Conservation (phyloP, 2,113 vertebrate species). For the Chroicocephalus ridibundus region DNA sequence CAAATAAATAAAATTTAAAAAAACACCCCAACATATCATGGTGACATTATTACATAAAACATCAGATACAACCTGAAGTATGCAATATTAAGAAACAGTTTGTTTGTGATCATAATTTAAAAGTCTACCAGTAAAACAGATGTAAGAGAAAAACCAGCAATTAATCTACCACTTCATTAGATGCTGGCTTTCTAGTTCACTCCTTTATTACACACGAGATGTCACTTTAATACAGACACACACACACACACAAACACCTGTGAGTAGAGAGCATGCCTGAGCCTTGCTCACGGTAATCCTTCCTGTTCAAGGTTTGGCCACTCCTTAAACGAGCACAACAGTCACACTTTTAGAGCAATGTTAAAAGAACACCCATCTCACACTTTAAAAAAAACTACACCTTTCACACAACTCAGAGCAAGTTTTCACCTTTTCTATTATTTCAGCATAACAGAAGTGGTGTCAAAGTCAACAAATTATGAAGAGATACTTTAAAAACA, state of each 20-base stretch:
- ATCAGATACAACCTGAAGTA: not conserved
- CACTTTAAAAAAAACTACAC: not conserved
- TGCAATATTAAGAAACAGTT: not conserved
- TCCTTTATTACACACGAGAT: not conserved
- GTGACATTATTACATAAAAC: not conserved
- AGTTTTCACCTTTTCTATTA: not conserved
- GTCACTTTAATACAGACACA: not conserved
- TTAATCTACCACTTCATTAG: not conserved
- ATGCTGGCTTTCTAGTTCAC: not conserved
- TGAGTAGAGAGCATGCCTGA: not conserved
- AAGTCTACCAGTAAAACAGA: not conserved
- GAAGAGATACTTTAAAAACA: not conserved
- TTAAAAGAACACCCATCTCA: not conserved
- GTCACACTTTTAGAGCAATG: not conserved
- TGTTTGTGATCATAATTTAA: not conserved
- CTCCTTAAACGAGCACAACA: not conserved
- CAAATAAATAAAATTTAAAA: constrained; percentile 16
- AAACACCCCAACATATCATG: not conserved
- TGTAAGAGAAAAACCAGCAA: not conserved
- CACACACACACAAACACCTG: not conserved
- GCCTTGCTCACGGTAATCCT: not conserved
- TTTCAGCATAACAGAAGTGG: not conserved
- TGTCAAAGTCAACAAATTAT: not conserved
- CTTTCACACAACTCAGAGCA: not conserved
- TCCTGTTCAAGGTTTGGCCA: not conserved